phyloP scores from a whole-genome alignment of 2,888 invertebrate genomes.

The Limnephilus auricula region DNA sequence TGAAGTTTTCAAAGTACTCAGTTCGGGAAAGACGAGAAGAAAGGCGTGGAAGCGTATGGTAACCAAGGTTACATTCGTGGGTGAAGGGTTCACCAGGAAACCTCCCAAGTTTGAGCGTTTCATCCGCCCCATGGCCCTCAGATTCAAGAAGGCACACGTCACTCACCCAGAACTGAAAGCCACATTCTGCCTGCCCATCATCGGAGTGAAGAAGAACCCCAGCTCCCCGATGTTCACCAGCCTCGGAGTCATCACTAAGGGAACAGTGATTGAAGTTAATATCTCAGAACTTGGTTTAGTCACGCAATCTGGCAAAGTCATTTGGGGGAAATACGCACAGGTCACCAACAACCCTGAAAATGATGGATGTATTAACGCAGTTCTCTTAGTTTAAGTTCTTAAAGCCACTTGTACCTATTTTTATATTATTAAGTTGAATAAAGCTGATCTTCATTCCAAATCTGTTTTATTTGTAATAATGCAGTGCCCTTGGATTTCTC shows the following conservation, averaged over 20 bases:
- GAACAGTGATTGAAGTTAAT: conserved; percentile 98
- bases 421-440: conserved; percentile 43
- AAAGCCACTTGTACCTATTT: conserved; percentile 4
- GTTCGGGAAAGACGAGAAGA: conserved; percentile 92
- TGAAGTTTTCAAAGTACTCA: conserved; percentile 96
- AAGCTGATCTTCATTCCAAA: conserved; percentile 48
- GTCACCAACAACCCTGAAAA: conserved; percentile 99
- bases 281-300: conserved; percentile 99
- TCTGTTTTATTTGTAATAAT: not conserved
- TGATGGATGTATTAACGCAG: conserved; percentile 99
- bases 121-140: conserved; percentile 96
- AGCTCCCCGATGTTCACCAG: conserved; percentile 98
- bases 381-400: conserved; percentile 90
- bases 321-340: conserved; percentile 99
- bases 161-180: conserved; percentile 99
- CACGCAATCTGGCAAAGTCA: conserved; percentile 98
- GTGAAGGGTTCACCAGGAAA: conserved; percentile 98
- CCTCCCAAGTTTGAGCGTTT: conserved; percentile 99
- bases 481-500: too few species aligned
- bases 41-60: conserved; percentile 99
- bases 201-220: conserved; percentile 99
- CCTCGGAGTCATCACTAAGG: conserved; percentile 98
- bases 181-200: conserved; percentile 97
- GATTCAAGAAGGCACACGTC: conserved; percentile 98
- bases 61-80: conserved; percentile 98